Percentiles rank a stretch among this genome's conserved stretches.
Evolutionary conservation across 2,888 invertebrate species (phyloP).

Genomic region (Willowsia nigromaculata): DNA sequence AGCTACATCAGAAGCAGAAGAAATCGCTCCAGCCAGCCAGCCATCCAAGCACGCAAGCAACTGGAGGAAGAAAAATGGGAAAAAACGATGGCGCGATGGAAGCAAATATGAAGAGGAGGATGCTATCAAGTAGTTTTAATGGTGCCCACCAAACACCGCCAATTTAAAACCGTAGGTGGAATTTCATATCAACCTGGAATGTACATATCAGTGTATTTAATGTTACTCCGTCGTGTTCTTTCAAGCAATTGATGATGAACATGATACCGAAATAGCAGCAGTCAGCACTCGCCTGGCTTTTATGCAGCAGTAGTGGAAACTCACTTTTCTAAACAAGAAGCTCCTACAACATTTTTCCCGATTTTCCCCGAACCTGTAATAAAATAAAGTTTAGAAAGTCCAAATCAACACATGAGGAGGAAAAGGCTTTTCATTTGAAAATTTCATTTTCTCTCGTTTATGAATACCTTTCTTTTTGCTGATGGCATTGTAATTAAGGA

Average conservation of each 20-base stretch:
- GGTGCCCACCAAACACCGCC: background rate
- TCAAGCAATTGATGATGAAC: slow-evolving; percentile 45
- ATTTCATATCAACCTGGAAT: background rate
- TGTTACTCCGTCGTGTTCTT: slow-evolving; percentile 5
- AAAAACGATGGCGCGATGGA: background rate
- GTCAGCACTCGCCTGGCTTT: background rate
- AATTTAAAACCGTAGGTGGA: background rate
- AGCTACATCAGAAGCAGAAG: slow-evolving; percentile 33
- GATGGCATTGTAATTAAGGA: background rate
- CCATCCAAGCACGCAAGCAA: slow-evolving; percentile 29
- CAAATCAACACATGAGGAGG: no score
- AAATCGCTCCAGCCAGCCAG: slow-evolving; percentile 2
- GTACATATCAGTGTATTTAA: background rate
- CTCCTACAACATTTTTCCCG: background rate
- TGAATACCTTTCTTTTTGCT: background rate
- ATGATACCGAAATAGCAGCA: background rate
- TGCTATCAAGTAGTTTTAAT: background rate
- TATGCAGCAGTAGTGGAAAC: background rate
- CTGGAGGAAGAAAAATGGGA: background rate
- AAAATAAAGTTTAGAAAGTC: no score
- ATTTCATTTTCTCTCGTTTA: no score
- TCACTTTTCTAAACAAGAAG: background rate
- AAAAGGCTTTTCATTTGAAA: no score
- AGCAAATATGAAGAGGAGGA: background rate
- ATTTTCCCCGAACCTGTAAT: background rate